Conservation (phyloP, 2,888 invertebrate species). For the Himalopsyche kuldschensis region DNA sequence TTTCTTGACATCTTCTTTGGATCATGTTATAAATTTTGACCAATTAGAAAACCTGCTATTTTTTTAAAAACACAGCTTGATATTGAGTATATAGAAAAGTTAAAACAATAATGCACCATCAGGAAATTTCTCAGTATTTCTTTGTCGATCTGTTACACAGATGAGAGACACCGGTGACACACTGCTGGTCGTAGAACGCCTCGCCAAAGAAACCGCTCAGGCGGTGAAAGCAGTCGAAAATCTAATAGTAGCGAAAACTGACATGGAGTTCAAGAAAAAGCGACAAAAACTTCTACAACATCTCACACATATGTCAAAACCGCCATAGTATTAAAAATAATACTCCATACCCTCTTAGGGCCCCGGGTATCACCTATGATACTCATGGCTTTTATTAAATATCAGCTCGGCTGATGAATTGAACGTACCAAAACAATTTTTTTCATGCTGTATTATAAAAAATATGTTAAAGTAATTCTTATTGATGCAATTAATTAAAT, state of each 20-base stretch:
- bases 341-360: not conserved
- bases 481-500: too few relatives aligned
- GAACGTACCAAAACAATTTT: too few relatives aligned
- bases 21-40: too few relatives aligned
- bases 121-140: conserved; percentile 11
- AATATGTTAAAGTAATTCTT: too few relatives aligned
- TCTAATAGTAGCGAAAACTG: not conserved
- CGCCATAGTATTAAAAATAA: not conserved
- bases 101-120: too few relatives aligned
- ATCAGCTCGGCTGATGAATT: too few relatives aligned
- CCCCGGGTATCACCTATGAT: too few relatives aligned
- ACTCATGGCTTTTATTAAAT: too few relatives aligned
- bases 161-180: conserved; percentile 50
- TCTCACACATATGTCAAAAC: not conserved
- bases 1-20: too few relatives aligned
- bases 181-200: conserved; percentile 47
- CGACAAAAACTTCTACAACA: not conserved
- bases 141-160: conserved; percentile 41
- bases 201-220: conserved; percentile 31
- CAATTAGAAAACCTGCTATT: too few relatives aligned
- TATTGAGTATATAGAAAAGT: not conserved
- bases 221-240: conserved; percentile 17
- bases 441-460: too few relatives aligned
- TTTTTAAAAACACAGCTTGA: too few relatives aligned
- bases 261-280: not conserved